Percentiles rank a stretch among this genome's conserved stretches.
phyloP scores from a whole-genome alignment of 2,113 vertebrate species.

The Talpa occidentalis region DNA sequence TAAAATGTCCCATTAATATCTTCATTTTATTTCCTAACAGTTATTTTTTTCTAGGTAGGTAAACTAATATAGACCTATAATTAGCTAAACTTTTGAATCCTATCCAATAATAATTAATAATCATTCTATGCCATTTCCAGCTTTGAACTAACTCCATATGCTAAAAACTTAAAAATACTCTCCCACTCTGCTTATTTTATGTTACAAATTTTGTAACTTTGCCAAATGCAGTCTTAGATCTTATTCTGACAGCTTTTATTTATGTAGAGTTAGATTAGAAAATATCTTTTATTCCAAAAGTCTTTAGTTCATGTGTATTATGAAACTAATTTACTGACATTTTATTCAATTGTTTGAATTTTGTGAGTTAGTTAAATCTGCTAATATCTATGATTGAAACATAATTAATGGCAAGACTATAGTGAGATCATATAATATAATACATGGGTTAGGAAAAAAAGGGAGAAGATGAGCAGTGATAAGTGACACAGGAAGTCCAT shows the following conservation, averaged over 20 bases:
- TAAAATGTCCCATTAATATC: constrained; percentile 49
- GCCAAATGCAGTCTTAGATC: not conserved
- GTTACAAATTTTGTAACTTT: constrained; percentile 7
- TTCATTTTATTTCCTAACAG: constrained; percentile 70
- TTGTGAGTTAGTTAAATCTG: not conserved
- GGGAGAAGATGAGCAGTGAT: accelerated
- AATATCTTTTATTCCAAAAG: not conserved
- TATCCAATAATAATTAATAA: constrained; percentile 62
- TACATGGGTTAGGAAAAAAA: not conserved
- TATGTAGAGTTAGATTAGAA: not conserved
- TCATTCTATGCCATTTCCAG: constrained; percentile 4
- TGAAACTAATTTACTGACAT: not conserved
- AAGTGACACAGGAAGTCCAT: not conserved
- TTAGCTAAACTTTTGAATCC: constrained; percentile 44
- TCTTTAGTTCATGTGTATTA: constrained; percentile 6
- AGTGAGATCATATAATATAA: not conserved
- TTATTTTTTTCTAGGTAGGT: constrained; percentile 58
- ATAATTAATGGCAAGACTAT: not conserved
- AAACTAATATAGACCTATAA: constrained; percentile 37
- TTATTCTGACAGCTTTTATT: constrained; percentile 21
- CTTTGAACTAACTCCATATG: constrained; percentile 35
- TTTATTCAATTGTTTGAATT: constrained; percentile 4
- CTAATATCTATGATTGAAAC: not conserved
- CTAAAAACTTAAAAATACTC: not conserved
- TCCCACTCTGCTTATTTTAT: constrained; percentile 16